phyloP scores from a whole-genome alignment of 2,113 vertebrate genomes.

The Cathartes aura region DNA sequence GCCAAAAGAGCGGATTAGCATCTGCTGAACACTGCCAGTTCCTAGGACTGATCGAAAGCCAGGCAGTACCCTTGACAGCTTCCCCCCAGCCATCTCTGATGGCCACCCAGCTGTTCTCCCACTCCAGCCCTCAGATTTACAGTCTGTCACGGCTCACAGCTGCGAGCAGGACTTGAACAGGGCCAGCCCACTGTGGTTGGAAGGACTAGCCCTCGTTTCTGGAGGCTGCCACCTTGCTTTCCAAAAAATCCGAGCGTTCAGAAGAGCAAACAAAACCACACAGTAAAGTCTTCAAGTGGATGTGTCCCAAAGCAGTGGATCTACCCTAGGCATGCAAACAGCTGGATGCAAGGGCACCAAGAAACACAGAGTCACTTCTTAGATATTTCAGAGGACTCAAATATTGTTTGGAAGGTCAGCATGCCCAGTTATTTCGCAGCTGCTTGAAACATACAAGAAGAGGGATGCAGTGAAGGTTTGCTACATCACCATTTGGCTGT shows the following conservation, averaged over 20 bases:
- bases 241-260: not conserved
- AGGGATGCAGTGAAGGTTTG: not conserved
- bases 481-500: not conserved
- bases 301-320: not conserved
- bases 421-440: not conserved
- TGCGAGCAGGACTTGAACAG: not conserved
- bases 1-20: not conserved
- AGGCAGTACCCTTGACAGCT: not conserved
- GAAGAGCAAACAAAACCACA: not conserved
- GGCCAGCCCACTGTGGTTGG: not conserved
- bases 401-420: not conserved
- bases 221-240: not conserved
- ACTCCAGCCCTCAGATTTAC: constrained; percentile 27
- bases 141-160: not conserved
- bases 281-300: not conserved
- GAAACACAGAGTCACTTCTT: not conserved
- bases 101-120: constrained; percentile 25
- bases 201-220: not conserved
- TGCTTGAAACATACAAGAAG: not conserved
- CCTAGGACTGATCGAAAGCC: not conserved
- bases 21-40: not conserved
- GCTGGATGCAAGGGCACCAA: not conserved
- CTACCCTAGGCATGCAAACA: not conserved
- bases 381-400: not conserved
- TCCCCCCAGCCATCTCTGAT: not conserved